Evolutionary conservation across 2,113 vertebrate species (phyloP).

Genomic region (Corythornis cristatus): DNA sequence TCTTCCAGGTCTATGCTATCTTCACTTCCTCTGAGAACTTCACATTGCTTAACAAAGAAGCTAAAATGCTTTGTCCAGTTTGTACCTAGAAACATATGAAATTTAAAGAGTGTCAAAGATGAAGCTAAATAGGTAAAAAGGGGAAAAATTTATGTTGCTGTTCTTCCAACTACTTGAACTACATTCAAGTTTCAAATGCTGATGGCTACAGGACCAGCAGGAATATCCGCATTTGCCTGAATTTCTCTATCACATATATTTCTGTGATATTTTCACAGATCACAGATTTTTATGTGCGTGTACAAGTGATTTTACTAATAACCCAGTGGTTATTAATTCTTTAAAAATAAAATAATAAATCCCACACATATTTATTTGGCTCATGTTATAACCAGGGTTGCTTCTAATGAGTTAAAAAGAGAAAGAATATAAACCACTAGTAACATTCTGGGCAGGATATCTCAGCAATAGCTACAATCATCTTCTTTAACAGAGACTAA

Average conservation of each 20-base stretch:
- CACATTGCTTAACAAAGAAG: not conserved
- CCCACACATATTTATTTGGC: not conserved
- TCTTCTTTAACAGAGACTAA: not conserved
- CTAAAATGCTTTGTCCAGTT: not conserved
- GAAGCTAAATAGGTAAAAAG: not conserved
- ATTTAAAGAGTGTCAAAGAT: not conserved
- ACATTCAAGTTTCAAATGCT: not conserved
- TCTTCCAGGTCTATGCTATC: not conserved
- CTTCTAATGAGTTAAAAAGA: not conserved
- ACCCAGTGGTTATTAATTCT: not conserved
- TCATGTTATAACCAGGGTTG: not conserved
- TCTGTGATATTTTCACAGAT: no score
- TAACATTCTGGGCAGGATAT: not conserved
- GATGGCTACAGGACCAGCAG: not conserved
- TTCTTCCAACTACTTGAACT: not conserved
- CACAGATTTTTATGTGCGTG: not conserved
- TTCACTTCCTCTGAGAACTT: not conserved
- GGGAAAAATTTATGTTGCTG: rapidly evolving
- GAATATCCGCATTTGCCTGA: not conserved
- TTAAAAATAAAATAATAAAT: not conserved
- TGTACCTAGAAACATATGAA: not conserved
- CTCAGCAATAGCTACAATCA: rapidly evolving
- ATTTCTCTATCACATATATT: not conserved
- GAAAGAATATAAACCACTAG: not conserved
- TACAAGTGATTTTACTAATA: not conserved